Evolutionary conservation across 2,888 invertebrate genomes (phyloP).

Genomic region (Gortyna flavago): DNA sequence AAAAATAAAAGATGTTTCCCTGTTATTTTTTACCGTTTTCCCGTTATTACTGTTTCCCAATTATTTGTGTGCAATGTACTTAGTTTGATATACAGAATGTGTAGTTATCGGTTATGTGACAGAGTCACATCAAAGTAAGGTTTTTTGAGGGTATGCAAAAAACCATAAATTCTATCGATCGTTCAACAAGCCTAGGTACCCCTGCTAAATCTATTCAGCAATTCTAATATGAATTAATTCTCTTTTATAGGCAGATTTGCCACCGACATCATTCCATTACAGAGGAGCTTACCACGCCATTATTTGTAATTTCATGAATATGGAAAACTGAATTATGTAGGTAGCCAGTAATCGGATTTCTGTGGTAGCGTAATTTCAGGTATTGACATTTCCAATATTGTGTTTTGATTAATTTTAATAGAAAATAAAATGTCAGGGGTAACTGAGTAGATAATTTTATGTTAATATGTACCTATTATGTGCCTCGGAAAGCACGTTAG

Average conservation of each 20-base stretch:
- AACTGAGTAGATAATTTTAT: constrained; percentile 1
- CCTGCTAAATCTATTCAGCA: background rate
- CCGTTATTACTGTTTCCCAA: too few species aligned
- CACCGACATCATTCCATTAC: constrained; percentile 14
- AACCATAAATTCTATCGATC: background rate
- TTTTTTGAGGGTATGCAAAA: background rate
- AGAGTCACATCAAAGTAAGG: background rate
- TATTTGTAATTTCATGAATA: constrained; percentile 39
- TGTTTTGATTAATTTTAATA: constrained; percentile 41
- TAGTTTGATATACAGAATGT: too few species aligned
- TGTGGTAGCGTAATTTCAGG: constrained; percentile 44
- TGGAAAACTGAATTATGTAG: constrained; percentile 29
- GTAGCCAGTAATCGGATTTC: constrained; percentile 35
- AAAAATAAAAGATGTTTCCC: too few species aligned
- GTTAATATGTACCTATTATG: background rate
- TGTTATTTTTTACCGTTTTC: too few species aligned
- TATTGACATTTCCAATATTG: constrained; percentile 37
- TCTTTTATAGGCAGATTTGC: constrained; percentile 4
- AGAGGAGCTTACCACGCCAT: constrained; percentile 19
- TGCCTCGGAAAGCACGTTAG: too few species aligned
- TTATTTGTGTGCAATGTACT: too few species aligned
- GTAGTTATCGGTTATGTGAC: too few species aligned
- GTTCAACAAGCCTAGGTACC: background rate
- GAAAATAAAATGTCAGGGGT: constrained; percentile 19
- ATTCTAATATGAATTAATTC: background rate